Percentiles rank a stretch among this genome's conserved stretches.
These are phyloP conservation scores for Cephus pygmeus DNA, from an alignment of 2,888 invertebrate species.

Conservation along the genomic window DNA sequence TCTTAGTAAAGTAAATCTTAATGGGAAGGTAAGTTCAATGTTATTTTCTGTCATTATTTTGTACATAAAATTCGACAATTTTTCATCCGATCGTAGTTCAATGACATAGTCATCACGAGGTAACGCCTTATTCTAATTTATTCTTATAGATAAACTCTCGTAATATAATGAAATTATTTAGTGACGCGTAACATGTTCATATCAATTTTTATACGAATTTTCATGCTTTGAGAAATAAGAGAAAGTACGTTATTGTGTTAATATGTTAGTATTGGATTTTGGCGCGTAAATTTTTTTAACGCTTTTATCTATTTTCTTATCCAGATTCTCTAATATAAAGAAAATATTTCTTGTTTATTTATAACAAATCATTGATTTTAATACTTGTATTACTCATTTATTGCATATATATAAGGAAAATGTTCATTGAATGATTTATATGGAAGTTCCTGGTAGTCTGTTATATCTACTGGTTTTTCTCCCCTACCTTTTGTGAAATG, in stretches of 20 bases:
- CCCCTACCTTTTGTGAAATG: neutral
- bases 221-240: neutral
- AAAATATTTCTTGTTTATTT: neutral
- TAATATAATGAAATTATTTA: neutral
- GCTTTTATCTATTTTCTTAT: neutral
- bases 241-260: neutral
- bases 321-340: neutral
- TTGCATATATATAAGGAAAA: neutral
- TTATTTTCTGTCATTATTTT: constrained; percentile 7
- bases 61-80: neutral
- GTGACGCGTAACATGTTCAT: neutral
- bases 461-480: neutral
- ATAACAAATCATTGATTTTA: neutral
- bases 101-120: neutral
- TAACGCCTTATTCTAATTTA: neutral
- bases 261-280: neutral
- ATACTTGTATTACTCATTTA: neutral
- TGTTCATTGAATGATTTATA: neutral
- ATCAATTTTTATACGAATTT: neutral
- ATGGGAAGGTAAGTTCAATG: constrained; percentile 48
- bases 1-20: constrained; percentile 50
- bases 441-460: neutral
- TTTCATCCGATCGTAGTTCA: neutral
- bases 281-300: neutral
- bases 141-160: neutral